A percentile compares a stretch with the other conserved stretches of the same genome.
Evolutionary conservation across 1,140 invertebrate species (phyloP).

Genomic region (Lethrus apterus): DNA sequence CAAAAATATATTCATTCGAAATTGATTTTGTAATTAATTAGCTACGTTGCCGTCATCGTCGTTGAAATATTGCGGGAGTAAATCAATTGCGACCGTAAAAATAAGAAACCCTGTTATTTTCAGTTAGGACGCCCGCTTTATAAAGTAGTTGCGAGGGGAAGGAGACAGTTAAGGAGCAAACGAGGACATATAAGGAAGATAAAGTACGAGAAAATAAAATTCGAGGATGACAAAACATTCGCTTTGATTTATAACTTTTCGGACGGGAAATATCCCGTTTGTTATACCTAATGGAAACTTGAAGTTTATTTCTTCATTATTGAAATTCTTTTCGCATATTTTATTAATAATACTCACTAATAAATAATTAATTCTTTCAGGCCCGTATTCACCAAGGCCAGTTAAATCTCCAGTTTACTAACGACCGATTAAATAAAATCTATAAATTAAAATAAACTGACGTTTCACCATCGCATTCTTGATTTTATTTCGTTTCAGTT

Average conservation of each 20-base stretch:
- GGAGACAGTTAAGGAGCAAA: slow-evolving; percentile 25
- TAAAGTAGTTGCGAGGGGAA: slow-evolving; percentile 22
- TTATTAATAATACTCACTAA: slow-evolving; percentile 9
- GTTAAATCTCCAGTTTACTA: too few species aligned
- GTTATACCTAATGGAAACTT: too few species aligned
- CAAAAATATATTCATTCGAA: too few species aligned
- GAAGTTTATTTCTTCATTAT: too few species aligned
- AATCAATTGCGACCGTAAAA: slow-evolving; percentile 21
- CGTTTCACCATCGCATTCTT: too few species aligned
- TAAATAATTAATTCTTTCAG: not conserved
- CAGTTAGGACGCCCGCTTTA: slow-evolving; percentile 18
- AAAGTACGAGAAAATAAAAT: slow-evolving; percentile 37
- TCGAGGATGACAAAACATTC: slow-evolving; percentile 33
- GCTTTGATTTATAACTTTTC: slow-evolving; percentile 16
- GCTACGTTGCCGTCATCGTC: too few species aligned
- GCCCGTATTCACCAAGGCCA: too few species aligned
- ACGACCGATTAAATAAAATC: too few species aligned
- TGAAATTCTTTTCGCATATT: too few species aligned
- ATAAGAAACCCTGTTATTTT: slow-evolving; percentile 28
- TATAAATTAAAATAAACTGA: too few species aligned
- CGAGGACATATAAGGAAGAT: slow-evolving; percentile 36
- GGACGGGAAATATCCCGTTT: not conserved
- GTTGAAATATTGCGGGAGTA: slow-evolving; percentile 12
- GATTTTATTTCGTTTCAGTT: too few species aligned
- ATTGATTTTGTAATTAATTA: too few species aligned